Conservation (phyloP, 2,797 vertebrate genomes). For the Eidolon dupreanum region DNA sequence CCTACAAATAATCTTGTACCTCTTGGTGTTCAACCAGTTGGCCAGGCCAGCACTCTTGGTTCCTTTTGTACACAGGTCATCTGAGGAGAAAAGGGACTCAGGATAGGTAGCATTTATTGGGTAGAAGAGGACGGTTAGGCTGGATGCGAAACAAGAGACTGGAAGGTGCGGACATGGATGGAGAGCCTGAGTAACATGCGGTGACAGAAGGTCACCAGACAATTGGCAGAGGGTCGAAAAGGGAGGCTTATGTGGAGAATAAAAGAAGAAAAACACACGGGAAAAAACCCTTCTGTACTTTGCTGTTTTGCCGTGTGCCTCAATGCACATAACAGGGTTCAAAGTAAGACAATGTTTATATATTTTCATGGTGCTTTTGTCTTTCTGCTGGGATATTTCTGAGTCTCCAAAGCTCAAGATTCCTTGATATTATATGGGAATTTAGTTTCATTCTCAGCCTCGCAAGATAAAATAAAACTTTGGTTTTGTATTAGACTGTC, state of each 20-base stretch:
- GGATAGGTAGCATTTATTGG: neutral
- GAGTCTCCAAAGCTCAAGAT: neutral
- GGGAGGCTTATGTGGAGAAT: neutral
- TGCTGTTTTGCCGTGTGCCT: neutral
- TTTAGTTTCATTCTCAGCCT: conserved; percentile 34
- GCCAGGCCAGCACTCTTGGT: neutral
- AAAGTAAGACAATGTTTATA: neutral
- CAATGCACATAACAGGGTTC: neutral
- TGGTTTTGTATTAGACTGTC: neutral
- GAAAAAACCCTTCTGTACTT: neutral
- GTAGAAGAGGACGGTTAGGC: neutral
- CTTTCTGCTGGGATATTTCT: conserved; percentile 1
- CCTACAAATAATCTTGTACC: conserved; percentile 67
- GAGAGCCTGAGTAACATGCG: neutral
- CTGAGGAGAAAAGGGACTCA: conserved; percentile 65
- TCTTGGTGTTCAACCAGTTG: conserved; percentile 64
- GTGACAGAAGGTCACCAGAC: conserved; percentile 49
- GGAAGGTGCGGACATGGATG: neutral
- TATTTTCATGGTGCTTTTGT: neutral
- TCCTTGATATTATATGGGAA: neutral
- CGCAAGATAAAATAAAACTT: neutral
- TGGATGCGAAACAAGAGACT: neutral
- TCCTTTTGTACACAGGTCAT: conserved; percentile 64
- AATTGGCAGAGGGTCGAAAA: neutral
- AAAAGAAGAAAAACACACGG: neutral